Conservation (phyloP, 1,140 invertebrate species). For the Pseudomyrmex cubaensis region DNA sequence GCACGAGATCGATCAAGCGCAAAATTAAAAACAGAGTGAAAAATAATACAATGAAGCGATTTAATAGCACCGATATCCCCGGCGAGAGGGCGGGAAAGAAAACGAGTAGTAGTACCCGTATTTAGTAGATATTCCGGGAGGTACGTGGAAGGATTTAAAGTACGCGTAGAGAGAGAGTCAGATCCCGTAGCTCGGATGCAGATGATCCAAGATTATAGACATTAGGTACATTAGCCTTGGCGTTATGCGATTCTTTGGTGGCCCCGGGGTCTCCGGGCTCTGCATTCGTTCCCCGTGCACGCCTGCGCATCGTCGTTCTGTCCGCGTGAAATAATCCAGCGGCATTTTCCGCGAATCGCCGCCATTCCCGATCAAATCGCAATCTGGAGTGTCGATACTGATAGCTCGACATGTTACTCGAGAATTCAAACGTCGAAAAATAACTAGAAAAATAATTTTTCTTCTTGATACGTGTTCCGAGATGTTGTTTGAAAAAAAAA, state of each 20-base stretch:
- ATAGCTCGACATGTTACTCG: too few relatives aligned
- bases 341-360: neutral
- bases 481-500: too few relatives aligned
- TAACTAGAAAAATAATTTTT: too few relatives aligned
- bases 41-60: slow-evolving; percentile 75
- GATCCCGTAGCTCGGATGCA: slow-evolving; percentile 63
- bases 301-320: neutral
- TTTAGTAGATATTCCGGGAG: slow-evolving; percentile 26
- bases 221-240: slow-evolving; percentile 74
- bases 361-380: too few relatives aligned
- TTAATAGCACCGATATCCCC: slow-evolving; percentile 70
- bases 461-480: too few relatives aligned
- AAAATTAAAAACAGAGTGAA: neutral
- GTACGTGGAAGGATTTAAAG: slow-evolving; percentile 55
- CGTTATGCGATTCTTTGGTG: slow-evolving; percentile 65
- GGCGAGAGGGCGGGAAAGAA: neutral
- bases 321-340: slow-evolving; percentile 30
- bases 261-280: slow-evolving; percentile 18
- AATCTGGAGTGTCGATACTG: too few relatives aligned
- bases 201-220: slow-evolving; percentile 76
- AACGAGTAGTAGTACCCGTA: slow-evolving; percentile 30
- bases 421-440: too few relatives aligned
- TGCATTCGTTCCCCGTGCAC: slow-evolving; percentile 33
- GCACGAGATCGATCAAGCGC: neutral
- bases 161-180: slow-evolving; percentile 2